These are phyloP conservation scores for Mobula hypostoma DNA, from an alignment of 2,113 vertebrate genomes.

Conservation along the genomic window DNA sequence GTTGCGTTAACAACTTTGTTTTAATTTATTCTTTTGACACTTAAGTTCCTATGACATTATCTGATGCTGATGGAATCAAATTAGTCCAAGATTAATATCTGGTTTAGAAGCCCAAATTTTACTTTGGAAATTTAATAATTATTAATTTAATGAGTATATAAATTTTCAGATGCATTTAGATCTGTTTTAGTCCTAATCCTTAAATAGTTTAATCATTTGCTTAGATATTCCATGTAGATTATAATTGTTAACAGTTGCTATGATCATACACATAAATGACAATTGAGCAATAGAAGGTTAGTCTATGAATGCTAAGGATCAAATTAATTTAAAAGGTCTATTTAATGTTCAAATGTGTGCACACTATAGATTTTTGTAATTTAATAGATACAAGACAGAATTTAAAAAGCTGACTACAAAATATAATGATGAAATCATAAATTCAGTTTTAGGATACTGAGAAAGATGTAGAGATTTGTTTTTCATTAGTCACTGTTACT, in stretches of 20 bases:
- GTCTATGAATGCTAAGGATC: not conserved
- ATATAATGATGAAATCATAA: not conserved
- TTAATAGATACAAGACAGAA: not conserved
- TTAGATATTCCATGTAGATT: not conserved
- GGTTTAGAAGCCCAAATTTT: not conserved
- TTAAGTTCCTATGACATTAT: not conserved
- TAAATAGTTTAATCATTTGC: not conserved
- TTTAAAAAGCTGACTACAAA: not conserved
- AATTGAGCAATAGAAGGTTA: not conserved
- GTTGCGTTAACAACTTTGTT: too few species aligned
- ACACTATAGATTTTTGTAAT: not conserved
- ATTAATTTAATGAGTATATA: not conserved
- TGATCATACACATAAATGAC: not conserved
- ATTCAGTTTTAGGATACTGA: not conserved
- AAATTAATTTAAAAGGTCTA: constrained; percentile 4
- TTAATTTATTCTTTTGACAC: too few species aligned
- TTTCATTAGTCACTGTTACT: not conserved
- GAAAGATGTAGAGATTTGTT: not conserved
- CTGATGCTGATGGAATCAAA: not conserved
- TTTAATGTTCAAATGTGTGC: not conserved
- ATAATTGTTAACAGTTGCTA: not conserved
- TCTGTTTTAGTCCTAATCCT: not conserved
- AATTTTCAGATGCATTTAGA: not conserved
- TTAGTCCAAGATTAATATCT: not conserved
- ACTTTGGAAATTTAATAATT: not conserved